Evolutionary conservation across 2,113 vertebrate genomes (phyloP), one percentile per base, ranked within the genome.

Genomic region (Gymnobelideus leadbeateri): DNA sequence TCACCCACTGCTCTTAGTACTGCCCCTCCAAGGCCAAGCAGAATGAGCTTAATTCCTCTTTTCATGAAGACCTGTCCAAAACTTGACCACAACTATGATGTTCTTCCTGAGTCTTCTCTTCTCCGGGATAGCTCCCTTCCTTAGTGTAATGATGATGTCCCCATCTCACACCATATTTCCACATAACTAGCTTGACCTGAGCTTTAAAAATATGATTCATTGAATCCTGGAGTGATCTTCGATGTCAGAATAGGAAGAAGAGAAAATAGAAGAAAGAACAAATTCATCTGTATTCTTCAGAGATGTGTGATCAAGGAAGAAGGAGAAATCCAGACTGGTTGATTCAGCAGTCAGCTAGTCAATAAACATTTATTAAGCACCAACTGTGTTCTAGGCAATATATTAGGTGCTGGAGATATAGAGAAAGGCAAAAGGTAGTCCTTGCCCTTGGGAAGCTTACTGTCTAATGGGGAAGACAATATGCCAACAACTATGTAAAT

Each of bases 331-430:
- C 49, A 26, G 51, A 25, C 49, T 5, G 21, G 25, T 12, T 51
- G 51, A 0, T 52, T 23, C 52, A 10, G 0, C 8, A 5, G 52
- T 14, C 0, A 0, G 53, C 51, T 19, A 68, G 26, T 68, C 68
- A 84, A 84, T n/a, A 84, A 43, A 84, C 68, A 84, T 84, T 84
- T 84, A 84, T 84, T 84, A 84, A 84, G 5, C 68, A n/a, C 6
- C 16, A 43, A 84, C 68, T 84, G 8, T 84, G 16, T 84, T 84
- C 14, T 10, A 84, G 37, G 16, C 16, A 43, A 7, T 43, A 77
- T 77, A 21, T 77, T 77, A 77, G 2, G 16, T 84, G 4, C 14
- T 43, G 1, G 68, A 7, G 37, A 84, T 84, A 43, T 2, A n/a
- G n/a, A 84, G 68, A 84, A 84, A 43, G 68, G n/a, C 6, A 7